A percentile compares a stretch with the other conserved stretches of the same genome.
Conservation (phyloP, 2,113 vertebrate genomes). For the Nesogale talazaci region DNA sequence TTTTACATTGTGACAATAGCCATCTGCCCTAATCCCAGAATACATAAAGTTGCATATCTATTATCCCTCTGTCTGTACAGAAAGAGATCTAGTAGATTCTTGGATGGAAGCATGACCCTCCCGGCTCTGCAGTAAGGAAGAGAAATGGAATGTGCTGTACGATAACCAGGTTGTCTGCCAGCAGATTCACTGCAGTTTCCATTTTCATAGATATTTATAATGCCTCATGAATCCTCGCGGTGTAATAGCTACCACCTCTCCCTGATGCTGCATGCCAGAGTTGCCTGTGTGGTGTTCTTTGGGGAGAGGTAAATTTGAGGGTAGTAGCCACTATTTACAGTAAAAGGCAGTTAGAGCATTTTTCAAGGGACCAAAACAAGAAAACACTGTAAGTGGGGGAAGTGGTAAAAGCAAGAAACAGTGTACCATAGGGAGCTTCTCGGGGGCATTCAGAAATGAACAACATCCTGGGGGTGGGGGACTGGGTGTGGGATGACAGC, state of each 20-base stretch:
- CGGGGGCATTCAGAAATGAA: constrained; percentile 60
- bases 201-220: constrained; percentile 71
- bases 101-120: constrained; percentile 53
- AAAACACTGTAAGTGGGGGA: constrained; percentile 62
- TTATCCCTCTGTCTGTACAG: background rate
- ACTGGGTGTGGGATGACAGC: constrained; percentile 11
- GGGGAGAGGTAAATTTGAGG: constrained; percentile 76
- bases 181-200: constrained; percentile 31
- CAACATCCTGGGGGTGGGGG: background rate
- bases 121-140: constrained; percentile 16
- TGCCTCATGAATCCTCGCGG: constrained; percentile 53
- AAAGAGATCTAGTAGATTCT: constrained; percentile 54
- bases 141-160: constrained; percentile 40
- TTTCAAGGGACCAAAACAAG: constrained; percentile 69
- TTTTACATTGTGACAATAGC: background rate
- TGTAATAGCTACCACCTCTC: constrained; percentile 54
- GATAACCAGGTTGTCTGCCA: constrained; percentile 25
- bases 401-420: constrained; percentile 59
- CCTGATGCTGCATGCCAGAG: constrained; percentile 52
- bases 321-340: constrained; percentile 68
- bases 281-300: constrained; percentile 71
- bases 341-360: constrained; percentile 58
- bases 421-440: constrained; percentile 58
- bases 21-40: background rate
- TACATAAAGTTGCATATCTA: background rate